phyloP scores from a whole-genome alignment of 2,113 vertebrate genomes.

The Tautogolabrus adspersus region DNA sequence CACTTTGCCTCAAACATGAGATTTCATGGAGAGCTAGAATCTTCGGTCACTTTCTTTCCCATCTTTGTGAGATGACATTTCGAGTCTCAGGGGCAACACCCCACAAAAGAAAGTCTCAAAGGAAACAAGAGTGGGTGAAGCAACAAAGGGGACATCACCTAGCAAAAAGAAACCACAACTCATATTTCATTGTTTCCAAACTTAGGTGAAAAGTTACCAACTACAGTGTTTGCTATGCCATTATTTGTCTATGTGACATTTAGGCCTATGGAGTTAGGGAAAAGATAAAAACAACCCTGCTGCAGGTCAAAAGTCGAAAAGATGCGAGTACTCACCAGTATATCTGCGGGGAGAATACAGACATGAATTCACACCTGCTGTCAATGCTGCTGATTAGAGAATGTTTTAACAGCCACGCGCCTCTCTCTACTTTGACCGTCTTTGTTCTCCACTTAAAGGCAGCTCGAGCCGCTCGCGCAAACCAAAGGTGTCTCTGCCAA shows the following conservation, averaged over 20 bases:
- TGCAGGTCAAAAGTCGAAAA: background rate
- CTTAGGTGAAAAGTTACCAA: background rate
- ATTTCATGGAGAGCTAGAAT: too few species aligned
- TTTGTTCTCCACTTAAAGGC: background rate
- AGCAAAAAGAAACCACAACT: slow-evolving; percentile 18
- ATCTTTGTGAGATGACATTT: slow-evolving; percentile 38
- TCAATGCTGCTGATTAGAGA: slow-evolving; percentile 52
- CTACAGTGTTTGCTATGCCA: background rate
- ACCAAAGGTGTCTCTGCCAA: slow-evolving; percentile 24
- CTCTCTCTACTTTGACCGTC: slow-evolving; percentile 12
- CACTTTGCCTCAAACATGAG: background rate
- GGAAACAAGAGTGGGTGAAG: slow-evolving; percentile 72
- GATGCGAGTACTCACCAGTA: slow-evolving; percentile 77
- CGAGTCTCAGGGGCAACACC: slow-evolving; percentile 57
- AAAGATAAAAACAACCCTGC: background rate
- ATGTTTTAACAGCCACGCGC: slow-evolving; percentile 17
- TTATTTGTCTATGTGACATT: too few species aligned
- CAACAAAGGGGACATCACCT: slow-evolving; percentile 64
- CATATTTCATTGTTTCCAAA: background rate
- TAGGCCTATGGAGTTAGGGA: background rate
- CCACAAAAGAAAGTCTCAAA: slow-evolving; percentile 44
- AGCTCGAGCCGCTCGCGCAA: slow-evolving; percentile 1
- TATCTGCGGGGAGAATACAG: slow-evolving; percentile 75
- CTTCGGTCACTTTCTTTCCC: background rate
- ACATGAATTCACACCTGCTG: slow-evolving; percentile 83